These are phyloP conservation scores for Dryococelus australis DNA, from an alignment of 2,888 invertebrate species.

Conservation along the genomic window DNA sequence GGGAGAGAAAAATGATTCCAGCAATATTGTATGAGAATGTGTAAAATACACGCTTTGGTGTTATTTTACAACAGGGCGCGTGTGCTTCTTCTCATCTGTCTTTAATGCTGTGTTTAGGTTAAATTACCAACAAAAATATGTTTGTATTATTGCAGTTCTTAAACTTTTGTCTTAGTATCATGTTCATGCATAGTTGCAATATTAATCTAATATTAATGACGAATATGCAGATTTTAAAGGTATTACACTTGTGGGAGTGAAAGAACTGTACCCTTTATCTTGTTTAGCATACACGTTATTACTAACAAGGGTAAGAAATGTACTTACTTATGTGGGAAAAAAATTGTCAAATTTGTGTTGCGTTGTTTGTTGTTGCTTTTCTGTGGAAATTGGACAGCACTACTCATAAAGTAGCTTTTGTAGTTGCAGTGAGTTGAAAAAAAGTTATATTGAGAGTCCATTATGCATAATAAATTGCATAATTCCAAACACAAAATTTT, in stretches of 20 bases:
- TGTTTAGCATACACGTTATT: neutral
- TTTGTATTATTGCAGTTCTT: constrained; percentile 4
- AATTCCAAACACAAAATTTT: neutral
- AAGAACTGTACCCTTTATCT: neutral
- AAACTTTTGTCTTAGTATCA: neutral
- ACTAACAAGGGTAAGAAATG: neutral
- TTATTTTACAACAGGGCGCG: neutral
- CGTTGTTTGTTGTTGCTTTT: neutral
- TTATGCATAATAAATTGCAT: neutral
- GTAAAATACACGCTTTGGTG: neutral
- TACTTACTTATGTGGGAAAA: neutral
- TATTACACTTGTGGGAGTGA: neutral
- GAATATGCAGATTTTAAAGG: no score
- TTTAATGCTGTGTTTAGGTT: neutral
- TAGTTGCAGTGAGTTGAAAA: neutral
- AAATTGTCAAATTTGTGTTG: neutral
- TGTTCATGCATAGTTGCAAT: neutral
- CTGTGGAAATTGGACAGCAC: neutral
- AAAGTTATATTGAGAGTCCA: neutral
- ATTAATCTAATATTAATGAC: neutral
- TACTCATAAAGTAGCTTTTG: neutral
- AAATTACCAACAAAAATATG: constrained; percentile 6
- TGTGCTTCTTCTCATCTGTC: neutral
- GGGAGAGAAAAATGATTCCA: neutral
- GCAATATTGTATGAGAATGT: constrained; percentile 9